phyloP scores from a whole-genome alignment of 2,797 vertebrate species.

The Buphagus erythrorhynchus region DNA sequence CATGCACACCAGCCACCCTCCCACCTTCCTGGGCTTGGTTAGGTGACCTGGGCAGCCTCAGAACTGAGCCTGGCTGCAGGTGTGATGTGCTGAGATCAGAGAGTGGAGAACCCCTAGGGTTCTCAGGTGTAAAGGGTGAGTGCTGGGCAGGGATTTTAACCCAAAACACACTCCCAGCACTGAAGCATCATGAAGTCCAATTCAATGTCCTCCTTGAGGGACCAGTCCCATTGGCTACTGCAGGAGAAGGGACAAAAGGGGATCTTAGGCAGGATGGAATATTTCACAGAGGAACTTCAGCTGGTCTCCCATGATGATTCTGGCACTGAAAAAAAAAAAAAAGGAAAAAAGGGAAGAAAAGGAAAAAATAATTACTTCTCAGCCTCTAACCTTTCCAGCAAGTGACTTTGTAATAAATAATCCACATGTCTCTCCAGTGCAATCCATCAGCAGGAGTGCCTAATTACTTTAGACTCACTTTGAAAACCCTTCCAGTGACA shows the following conservation, averaged over 20 bases:
- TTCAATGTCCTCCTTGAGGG: accelerated
- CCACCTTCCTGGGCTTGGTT: neutral
- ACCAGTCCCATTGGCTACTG: neutral
- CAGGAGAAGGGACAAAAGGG: neutral
- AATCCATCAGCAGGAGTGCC: constrained; percentile 79
- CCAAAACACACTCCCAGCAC: neutral
- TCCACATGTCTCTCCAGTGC: constrained; percentile 79
- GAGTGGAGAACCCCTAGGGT: neutral
- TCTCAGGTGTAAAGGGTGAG: neutral
- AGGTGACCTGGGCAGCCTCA: neutral
- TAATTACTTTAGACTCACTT: constrained; percentile 83
- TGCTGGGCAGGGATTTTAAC: neutral
- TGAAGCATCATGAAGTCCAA: neutral
- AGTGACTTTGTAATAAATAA: constrained; percentile 84
- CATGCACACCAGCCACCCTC: neutral
- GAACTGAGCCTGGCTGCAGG: neutral
- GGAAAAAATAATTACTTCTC: constrained; percentile 82
- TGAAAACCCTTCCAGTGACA: constrained; percentile 77
- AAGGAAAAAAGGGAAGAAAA: constrained; percentile 5
- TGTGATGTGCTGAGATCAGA: neutral
- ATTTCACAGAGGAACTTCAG: constrained; percentile 48
- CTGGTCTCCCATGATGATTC: constrained; percentile 54
- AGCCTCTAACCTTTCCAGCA: constrained; percentile 85
- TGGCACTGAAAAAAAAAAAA: neutral
- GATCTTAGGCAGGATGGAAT: neutral